These are phyloP conservation scores for Synergus japonicus DNA, from an alignment of 2,888 invertebrate genomes.

Conservation along the genomic window DNA sequence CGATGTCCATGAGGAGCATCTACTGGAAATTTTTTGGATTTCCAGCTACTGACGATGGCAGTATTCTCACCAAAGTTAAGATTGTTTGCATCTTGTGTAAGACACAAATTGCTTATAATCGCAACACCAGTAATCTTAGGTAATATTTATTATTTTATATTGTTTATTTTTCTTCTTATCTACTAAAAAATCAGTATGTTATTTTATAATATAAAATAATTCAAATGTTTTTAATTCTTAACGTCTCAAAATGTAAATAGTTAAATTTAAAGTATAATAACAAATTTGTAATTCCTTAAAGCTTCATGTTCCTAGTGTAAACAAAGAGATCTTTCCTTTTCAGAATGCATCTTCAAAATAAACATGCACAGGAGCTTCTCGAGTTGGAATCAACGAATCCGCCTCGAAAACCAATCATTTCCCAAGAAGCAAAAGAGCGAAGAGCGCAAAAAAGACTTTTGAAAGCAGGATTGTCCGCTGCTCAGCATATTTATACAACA, in stretches of 20 bases:
- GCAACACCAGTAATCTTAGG: conserved; percentile 78
- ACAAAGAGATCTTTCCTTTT: neutral
- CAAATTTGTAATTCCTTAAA: no score
- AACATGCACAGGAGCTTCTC: conserved; percentile 74
- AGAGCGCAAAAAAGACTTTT: conserved; percentile 71
- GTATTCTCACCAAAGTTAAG: conserved; percentile 77
- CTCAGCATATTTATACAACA: conserved; percentile 75
- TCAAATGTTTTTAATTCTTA: no score
- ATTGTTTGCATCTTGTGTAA: conserved; percentile 78
- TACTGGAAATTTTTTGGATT: conserved; percentile 80
- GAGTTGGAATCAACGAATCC: conserved; percentile 73
- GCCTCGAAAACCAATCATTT: conserved; percentile 67
- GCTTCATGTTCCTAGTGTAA: no score
- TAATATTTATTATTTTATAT: neutral
- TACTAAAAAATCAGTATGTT: neutral
- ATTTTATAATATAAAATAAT: no score
- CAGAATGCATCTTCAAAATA: conserved; percentile 78
- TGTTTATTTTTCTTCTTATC: neutral
- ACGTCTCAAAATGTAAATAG: no score
- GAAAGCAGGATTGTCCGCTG: conserved; percentile 64
- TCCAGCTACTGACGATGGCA: conserved; percentile 78
- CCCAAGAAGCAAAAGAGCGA: conserved; percentile 71
- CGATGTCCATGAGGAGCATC: conserved; percentile 78
- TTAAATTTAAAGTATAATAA: no score
- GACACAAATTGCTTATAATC: conserved; percentile 78